Percentiles rank a stretch among this genome's conserved stretches.
Conservation (phyloP, 2,113 vertebrate genomes). For the Callipepla squamata region DNA sequence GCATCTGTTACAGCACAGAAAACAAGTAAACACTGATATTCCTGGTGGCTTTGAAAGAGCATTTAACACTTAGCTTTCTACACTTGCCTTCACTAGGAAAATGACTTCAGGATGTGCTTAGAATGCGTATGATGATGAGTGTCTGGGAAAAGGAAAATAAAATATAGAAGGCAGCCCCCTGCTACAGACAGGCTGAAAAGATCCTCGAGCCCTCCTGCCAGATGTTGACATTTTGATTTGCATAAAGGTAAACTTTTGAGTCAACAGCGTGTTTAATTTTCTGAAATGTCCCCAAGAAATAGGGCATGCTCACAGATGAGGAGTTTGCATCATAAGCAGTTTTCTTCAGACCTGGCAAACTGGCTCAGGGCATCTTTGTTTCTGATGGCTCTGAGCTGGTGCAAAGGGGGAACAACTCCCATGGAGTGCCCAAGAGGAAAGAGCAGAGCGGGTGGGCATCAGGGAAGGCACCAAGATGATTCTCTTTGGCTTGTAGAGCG, state of each 20-base stretch:
- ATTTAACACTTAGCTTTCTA: constrained; percentile 53
- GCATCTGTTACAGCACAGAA: constrained; percentile 56
- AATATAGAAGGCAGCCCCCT: not conserved
- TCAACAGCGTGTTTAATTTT: not conserved
- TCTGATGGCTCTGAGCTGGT: not conserved
- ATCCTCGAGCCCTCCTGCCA: not conserved
- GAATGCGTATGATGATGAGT: constrained; percentile 42
- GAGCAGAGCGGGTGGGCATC: not conserved
- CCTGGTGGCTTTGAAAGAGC: constrained; percentile 71
- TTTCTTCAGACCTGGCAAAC: not conserved
- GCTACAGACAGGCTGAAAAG: not conserved
- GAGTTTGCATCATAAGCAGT: constrained; percentile 46
- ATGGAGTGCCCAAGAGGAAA: not conserved
- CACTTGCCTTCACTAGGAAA: constrained; percentile 55
- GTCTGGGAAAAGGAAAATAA: not conserved
- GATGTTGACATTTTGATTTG: constrained; percentile 73
- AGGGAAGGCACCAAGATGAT: not conserved
- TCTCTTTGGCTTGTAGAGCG: not conserved
- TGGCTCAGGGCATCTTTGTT: not conserved
- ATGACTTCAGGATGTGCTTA: constrained; percentile 61
- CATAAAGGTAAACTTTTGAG: constrained; percentile 63
- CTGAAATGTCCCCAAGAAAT: constrained; percentile 36
- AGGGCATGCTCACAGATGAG: not conserved
- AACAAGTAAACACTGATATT: constrained; percentile 70
- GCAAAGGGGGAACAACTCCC: not conserved